Conservation (phyloP, 2,113 vertebrate species). For the Oostethus manadensis region DNA sequence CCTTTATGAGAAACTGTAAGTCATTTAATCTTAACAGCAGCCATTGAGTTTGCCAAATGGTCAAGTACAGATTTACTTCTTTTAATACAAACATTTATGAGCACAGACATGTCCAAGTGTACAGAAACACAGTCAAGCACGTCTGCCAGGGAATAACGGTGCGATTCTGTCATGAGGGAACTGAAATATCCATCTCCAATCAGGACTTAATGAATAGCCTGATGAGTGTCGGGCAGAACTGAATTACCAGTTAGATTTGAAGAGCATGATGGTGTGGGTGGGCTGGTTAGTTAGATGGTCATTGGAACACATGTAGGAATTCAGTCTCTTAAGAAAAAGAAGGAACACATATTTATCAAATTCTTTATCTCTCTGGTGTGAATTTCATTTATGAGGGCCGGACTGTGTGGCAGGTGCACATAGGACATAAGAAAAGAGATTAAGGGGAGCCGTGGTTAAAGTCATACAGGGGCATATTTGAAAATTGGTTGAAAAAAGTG, state of each 20-base stretch:
- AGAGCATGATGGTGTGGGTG: conserved; percentile 34
- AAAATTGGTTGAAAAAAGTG: conserved; percentile 43
- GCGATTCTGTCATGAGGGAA: conserved; percentile 62
- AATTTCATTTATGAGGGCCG: conserved; percentile 60
- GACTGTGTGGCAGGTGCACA: conserved; percentile 25
- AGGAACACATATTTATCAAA: conserved; percentile 49
- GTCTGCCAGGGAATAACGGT: too few relatives aligned
- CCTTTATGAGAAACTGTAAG: too few relatives aligned
- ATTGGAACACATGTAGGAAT: conserved; percentile 65
- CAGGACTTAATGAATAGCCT: conserved; percentile 67
- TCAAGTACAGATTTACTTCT: conserved; percentile 35
- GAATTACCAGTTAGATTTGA: conserved; percentile 64
- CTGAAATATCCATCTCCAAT: conserved; percentile 69
- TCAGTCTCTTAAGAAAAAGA: conserved; percentile 55
- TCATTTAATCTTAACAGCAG: conserved; percentile 8
- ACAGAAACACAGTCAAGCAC: conserved; percentile 10
- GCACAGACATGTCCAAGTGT: conserved; percentile 24
- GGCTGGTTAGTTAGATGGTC: conserved; percentile 38
- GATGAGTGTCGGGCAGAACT: conserved; percentile 63
- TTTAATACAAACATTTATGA: conserved; percentile 49
- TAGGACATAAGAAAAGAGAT: conserved; percentile 23
- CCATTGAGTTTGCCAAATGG: conserved; percentile 47
- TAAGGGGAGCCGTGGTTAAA: conserved; percentile 18
- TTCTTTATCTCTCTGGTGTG: conserved; percentile 49
- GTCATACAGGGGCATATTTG: conserved; percentile 35